Conservation (phyloP, 2,113 vertebrate species). For the Hassar affinis region DNA sequence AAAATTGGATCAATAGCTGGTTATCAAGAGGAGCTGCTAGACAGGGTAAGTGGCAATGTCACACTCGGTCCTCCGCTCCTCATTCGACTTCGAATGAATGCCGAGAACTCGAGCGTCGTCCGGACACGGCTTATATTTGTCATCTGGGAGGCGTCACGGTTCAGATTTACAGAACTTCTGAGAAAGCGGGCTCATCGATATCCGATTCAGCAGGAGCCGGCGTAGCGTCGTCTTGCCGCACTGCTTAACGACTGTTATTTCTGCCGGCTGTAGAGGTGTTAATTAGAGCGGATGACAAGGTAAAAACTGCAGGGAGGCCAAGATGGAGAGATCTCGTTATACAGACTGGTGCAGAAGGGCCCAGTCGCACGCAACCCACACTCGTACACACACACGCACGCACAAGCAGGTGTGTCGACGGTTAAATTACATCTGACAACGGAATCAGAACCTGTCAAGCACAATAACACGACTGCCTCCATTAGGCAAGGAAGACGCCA, state of each 20-base stretch:
- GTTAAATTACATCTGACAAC: conserved; percentile 78
- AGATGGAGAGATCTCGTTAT: conserved; percentile 29
- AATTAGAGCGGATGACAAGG: conserved; percentile 47
- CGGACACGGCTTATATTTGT: background rate
- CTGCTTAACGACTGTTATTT: conserved; percentile 49
- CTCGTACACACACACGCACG: background rate
- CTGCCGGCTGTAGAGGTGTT: conserved; percentile 31
- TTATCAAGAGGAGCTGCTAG: conserved; percentile 44
- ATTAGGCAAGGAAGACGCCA: conserved; percentile 10
- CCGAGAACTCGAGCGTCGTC: background rate
- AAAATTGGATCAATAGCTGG: conserved; percentile 48
- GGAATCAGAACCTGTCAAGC: conserved; percentile 89
- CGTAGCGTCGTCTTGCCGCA: conserved; percentile 26
- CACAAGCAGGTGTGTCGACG: conserved; percentile 33
- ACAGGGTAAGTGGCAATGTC: conserved; percentile 26
- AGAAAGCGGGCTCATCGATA: conserved; percentile 37
- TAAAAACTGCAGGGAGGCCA: conserved; percentile 24
- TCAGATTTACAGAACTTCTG: conserved; percentile 6
- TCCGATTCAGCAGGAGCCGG: conserved; percentile 16
- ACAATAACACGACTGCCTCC: conserved; percentile 77
- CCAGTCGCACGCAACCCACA: background rate
- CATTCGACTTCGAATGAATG: conserved; percentile 2
- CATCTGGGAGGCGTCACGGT: conserved; percentile 54
- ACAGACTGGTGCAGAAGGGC: background rate
- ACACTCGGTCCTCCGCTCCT: conserved; percentile 9